Evolutionary conservation across 2,113 vertebrate genomes (phyloP).

Genomic region (Myiozetetes cayanensis): DNA sequence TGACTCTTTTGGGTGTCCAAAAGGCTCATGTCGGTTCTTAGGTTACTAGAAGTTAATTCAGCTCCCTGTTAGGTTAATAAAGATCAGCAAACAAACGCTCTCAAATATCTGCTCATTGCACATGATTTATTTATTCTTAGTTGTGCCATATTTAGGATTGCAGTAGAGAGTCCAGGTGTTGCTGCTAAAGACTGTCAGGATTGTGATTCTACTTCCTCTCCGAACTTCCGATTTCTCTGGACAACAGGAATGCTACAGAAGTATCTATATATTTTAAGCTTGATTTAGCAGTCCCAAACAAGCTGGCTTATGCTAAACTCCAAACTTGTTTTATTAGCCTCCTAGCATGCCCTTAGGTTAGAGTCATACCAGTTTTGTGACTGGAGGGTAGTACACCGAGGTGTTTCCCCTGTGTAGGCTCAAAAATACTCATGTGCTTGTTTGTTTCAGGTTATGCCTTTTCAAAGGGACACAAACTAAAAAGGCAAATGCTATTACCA

Average conservation of each 20-base stretch:
- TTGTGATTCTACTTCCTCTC: not conserved
- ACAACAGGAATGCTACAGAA: not conserved
- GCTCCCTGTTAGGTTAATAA: not conserved
- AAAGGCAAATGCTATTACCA: not conserved
- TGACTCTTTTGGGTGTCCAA: not conserved
- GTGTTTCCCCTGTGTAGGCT: not conserved
- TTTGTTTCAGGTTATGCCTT: not conserved
- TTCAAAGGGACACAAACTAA: not conserved
- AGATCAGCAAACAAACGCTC: not conserved
- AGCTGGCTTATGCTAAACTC: not conserved
- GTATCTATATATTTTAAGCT: not conserved
- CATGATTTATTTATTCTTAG: not conserved
- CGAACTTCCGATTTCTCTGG: not conserved
- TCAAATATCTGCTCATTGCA: not conserved
- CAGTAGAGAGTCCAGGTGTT: not conserved
- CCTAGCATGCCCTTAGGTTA: not conserved
- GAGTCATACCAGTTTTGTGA: not conserved
- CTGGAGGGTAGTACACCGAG: fast-evolving
- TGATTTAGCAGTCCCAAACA: not conserved
- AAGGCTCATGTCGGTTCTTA: not conserved
- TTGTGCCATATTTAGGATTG: not conserved
- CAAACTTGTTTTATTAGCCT: not conserved
- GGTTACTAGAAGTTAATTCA: not conserved
- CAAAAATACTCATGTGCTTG: not conserved
- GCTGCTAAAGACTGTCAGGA: not conserved